Evolutionary conservation across 2,888 invertebrate species (phyloP).

Genomic region (Papilio demoleus): DNA sequence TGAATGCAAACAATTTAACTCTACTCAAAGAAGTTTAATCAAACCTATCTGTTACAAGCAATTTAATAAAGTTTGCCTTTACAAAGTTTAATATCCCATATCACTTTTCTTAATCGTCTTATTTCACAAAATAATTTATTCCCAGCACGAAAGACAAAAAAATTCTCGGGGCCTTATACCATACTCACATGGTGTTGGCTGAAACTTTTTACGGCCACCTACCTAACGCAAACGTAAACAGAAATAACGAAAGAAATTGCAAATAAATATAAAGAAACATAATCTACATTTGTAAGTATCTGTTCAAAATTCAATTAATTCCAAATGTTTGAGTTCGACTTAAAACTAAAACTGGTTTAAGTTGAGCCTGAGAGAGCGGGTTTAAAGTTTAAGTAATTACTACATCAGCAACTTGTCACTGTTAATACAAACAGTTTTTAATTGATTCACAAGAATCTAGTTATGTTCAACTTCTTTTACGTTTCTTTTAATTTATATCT

Average conservation of each 20-base stretch:
- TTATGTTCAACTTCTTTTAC: not conserved
- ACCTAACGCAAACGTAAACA: too few relatives aligned
- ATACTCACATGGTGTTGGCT: not conserved
- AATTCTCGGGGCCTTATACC: too few relatives aligned
- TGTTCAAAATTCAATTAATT: conserved; percentile 17
- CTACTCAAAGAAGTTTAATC: conserved; percentile 14
- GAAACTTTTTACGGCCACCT: too few relatives aligned
- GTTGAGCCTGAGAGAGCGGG: not conserved
- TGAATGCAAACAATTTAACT: not conserved
- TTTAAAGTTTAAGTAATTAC: conserved; percentile 1
- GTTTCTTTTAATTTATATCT: too few relatives aligned
- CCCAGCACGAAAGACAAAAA: too few relatives aligned
- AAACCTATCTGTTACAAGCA: conserved; percentile 9
- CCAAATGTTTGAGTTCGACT: conserved; percentile 9
- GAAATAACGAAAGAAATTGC: not conserved
- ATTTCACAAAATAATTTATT: too few relatives aligned
- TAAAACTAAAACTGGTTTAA: conserved; percentile 18
- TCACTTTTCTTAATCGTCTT: not conserved
- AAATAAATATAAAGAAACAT: not conserved
- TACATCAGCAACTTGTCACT: conserved; percentile 6
- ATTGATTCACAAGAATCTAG: not conserved
- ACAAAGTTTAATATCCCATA: not conserved
- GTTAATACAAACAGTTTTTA: conserved; percentile 2
- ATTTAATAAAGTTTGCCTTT: not conserved
- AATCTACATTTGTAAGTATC: not conserved